These are phyloP conservation scores for Lysiphlebus fabarum DNA, from an alignment of 1,140 invertebrate species.

Conservation along the genomic window DNA sequence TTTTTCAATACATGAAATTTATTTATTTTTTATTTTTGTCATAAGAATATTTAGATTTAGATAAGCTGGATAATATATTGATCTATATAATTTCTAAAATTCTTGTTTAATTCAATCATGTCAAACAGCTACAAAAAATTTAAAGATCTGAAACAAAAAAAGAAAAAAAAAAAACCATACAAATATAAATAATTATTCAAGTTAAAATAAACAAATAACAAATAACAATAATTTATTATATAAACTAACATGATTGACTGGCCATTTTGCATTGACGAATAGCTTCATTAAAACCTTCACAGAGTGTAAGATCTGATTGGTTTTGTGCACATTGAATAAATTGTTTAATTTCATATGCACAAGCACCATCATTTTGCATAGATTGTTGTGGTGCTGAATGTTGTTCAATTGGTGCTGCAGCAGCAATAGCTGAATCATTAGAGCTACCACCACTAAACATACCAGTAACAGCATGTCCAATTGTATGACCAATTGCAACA, in stretches of 20 bases:
- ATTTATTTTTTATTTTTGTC: too few species aligned
- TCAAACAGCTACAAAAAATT: background rate
- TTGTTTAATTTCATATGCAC: constrained; percentile 86
- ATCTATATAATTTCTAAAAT: too few species aligned
- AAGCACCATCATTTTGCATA: constrained; percentile 64
- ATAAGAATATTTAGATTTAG: too few species aligned
- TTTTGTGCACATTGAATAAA: constrained; percentile 85
- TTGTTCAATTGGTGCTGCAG: constrained; percentile 37
- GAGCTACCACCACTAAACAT: constrained; percentile 72
- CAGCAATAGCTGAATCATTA: constrained; percentile 50
- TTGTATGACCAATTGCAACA: constrained; percentile 82
- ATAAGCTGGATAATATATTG: too few species aligned
- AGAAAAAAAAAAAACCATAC: background rate
- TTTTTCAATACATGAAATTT: too few species aligned
- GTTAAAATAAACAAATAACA: constrained; percentile 10
- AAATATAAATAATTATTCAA: constrained; percentile 2
- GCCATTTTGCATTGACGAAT: constrained; percentile 80
- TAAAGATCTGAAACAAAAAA: constrained; percentile 29
- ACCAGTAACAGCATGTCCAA: constrained; percentile 84
- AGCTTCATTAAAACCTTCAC: constrained; percentile 91
- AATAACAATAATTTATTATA: background rate
- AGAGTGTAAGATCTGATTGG: constrained; percentile 79
- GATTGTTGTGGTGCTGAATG: constrained; percentile 36
- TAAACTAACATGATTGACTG: constrained; percentile 50
- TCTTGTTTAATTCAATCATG: too few species aligned